Conservation (phyloP, 1,140 invertebrate genomes). For the Sesamia nonagrioides region DNA sequence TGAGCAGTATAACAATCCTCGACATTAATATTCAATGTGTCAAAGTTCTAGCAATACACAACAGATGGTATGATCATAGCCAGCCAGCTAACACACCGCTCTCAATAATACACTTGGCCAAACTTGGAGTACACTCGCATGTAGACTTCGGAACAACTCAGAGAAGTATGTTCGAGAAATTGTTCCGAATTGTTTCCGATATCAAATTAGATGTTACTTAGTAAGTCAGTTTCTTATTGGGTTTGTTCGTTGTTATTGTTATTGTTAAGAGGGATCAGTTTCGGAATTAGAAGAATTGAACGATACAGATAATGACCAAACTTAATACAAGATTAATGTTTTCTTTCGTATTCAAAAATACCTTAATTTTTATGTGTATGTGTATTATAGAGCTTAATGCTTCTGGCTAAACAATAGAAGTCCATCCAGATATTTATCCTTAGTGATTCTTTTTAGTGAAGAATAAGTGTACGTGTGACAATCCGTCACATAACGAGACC, state of each 20-base stretch:
- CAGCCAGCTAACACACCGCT: conserved; percentile 1
- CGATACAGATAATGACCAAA: too few species aligned
- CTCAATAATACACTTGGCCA: background rate
- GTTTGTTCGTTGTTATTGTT: background rate
- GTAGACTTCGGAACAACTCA: conserved; percentile 22
- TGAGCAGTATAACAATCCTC: background rate
- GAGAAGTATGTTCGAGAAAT: conserved; percentile 11
- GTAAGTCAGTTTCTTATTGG: background rate
- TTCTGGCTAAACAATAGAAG: too few species aligned
- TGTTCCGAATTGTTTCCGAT: conserved; percentile 24
- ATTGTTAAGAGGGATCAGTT: background rate
- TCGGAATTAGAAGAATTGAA: background rate
- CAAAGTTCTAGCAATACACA: background rate
- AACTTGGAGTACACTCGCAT: conserved; percentile 23
- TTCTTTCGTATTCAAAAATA: too few species aligned
- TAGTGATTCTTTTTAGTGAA: too few species aligned
- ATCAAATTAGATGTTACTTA: conserved; percentile 35
- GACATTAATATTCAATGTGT: conserved; percentile 37
- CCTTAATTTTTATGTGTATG: too few species aligned
- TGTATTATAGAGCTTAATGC: too few species aligned
- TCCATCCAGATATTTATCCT: too few species aligned
- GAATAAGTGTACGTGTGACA: too few species aligned
- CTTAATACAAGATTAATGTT: too few species aligned
- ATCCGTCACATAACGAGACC: too few species aligned
- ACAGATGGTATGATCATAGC: conserved; percentile 15